Conservation (phyloP, 2,113 vertebrate species). For the Gila orcuttii region DNA sequence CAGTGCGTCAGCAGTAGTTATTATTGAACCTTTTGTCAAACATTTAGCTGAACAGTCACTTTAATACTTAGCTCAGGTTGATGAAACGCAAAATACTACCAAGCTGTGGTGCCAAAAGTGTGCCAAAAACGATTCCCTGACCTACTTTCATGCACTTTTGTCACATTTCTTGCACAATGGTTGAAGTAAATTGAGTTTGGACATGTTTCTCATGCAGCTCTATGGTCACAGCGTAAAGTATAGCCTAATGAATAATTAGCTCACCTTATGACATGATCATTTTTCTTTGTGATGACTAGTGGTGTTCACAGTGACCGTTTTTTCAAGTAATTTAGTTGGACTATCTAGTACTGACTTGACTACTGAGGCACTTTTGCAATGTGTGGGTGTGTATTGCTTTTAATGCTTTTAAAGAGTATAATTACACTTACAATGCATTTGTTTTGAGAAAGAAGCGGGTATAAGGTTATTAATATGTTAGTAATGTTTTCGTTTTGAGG, state of each 20-base stretch:
- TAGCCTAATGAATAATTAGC: neutral
- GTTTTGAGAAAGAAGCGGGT: neutral
- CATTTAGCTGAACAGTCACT: neutral
- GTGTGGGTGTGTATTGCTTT: conserved; percentile 2
- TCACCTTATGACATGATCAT: neutral
- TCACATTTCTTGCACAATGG: conserved; percentile 8
- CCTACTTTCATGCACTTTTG: conserved; percentile 21
- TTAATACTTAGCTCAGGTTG: neutral
- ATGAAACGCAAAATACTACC: neutral
- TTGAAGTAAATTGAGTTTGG: conserved; percentile 10
- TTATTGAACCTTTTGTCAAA: neutral
- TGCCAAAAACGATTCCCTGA: neutral
- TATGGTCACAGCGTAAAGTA: neutral
- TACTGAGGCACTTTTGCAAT: neutral
- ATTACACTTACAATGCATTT: neutral
- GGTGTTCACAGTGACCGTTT: neutral
- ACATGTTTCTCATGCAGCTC: neutral
- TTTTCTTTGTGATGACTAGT: neutral
- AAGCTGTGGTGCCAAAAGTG: conserved; percentile 7
- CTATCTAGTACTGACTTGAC: neutral
- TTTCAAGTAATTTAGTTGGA: neutral
- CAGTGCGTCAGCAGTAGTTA: neutral
- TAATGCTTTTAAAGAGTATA: conserved; percentile 15
- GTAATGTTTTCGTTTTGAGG: neutral
- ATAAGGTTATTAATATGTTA: too few relatives aligned